Evolutionary conservation across 2,113 vertebrate genomes (phyloP), one percentile per base, ranked within the genome.

Genomic region (Gnathochromis pfefferi): DNA sequence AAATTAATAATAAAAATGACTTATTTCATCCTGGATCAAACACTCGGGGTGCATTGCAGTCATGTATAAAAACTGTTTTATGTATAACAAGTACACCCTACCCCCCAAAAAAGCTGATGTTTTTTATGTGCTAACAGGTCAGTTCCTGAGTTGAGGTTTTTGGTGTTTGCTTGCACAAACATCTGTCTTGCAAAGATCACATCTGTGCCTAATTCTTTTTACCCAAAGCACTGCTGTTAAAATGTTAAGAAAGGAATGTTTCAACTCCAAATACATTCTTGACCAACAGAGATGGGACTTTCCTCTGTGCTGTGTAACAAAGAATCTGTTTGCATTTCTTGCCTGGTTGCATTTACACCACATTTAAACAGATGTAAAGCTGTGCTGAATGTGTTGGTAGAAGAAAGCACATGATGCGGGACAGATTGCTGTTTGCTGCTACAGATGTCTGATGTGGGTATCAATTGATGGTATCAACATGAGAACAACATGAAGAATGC

Each of bases 1-100:
- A 0, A 73, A 73, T 10, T 1, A 40, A 70, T 45, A 47, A 28
- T 16, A 14, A 70, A 70, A 26, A 73, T 4, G 4, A 73, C 40
- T 73, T 17, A 11, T 31, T 75, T 75, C 2, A 5, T 31, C 9
- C 42, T 19, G 23, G 4, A 28, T 19, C 6, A 26, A 49, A 49
- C 23, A 75, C 4, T 19, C 6, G 1, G 9, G 14, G 9, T 47
- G 16, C 23, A 47, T 47, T 47, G 45, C 70, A 75, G 23, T 1
- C 23, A 28, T 47, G 23, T 28, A 47, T 75, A 28, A 75, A 65
- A 47, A 19, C 14, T 28, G 68, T 26, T 47, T 75, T 31, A 78
- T 78, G 2, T 49, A 78, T n/a, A 26, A 51, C 10, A 31, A 12
- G 45, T 31, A n/a, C 0, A 0, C 16, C 16, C 26, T n/a, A 5